Conservation (phyloP, 2,888 invertebrate genomes). For the Drosophila percnosoma region DNA sequence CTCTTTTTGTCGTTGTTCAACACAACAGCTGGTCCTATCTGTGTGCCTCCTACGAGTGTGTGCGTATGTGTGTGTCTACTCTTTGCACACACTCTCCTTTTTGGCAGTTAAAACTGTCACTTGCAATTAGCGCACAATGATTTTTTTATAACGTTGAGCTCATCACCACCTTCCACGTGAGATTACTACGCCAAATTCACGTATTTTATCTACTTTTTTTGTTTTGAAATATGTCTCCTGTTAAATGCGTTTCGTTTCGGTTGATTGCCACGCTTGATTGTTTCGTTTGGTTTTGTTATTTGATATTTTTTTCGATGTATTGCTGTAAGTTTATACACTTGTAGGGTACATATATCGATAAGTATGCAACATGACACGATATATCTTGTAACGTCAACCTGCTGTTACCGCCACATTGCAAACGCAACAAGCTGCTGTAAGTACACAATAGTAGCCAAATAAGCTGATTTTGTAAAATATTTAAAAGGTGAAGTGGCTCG, state of each 20-base stretch:
- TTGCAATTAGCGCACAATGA: constrained; percentile 37
- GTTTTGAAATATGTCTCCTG: constrained; percentile 34
- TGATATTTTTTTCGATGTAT: constrained; percentile 48
- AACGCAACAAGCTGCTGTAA: constrained; percentile 39
- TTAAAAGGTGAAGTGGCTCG: background rate
- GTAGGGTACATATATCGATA: constrained; percentile 14
- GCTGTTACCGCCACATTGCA: constrained; percentile 10
- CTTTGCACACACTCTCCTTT: constrained; percentile 28
- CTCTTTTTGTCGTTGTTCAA: constrained; percentile 55
- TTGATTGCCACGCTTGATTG: constrained; percentile 65
- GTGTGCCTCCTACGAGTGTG: constrained; percentile 4
- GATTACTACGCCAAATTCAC: background rate
- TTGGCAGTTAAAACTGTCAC: constrained; percentile 59
- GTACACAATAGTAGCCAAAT: background rate
- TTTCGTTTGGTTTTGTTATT: constrained; percentile 55
- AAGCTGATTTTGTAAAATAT: background rate
- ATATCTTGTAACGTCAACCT: background rate
- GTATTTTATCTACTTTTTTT: constrained; percentile 8
- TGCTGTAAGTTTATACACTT: constrained; percentile 43
- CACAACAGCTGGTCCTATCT: constrained; percentile 60
- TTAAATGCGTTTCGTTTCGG: constrained; percentile 69
- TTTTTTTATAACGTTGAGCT: constrained; percentile 30
- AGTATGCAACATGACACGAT: constrained; percentile 13
- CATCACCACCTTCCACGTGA: constrained; percentile 19
- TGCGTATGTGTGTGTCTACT: constrained; percentile 12